Conservation (phyloP, 2,888 invertebrate species). For the Sialis lutaria region DNA sequence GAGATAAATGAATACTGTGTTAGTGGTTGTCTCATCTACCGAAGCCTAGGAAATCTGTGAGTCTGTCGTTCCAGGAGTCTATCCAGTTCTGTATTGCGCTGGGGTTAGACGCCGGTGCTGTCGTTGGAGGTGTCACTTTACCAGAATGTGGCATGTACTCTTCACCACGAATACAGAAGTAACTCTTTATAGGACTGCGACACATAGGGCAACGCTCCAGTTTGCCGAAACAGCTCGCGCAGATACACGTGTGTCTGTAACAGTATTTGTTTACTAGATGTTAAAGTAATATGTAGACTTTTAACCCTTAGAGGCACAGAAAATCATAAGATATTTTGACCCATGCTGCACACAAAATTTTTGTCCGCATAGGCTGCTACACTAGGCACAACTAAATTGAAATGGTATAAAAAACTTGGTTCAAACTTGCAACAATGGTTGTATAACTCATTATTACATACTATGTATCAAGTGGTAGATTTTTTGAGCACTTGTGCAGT, state of each 20-base stretch:
- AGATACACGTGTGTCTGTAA: constrained; percentile 62
- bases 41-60: constrained; percentile 59
- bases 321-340: constrained; percentile 1
- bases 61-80: constrained; percentile 49
- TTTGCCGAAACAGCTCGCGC: constrained; percentile 62
- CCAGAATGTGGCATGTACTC: constrained; percentile 40
- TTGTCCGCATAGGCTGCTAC: background rate
- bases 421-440: too few species aligned
- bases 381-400: too few species aligned
- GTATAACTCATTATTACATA: too few species aligned
- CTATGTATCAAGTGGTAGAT: too few species aligned
- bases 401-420: too few species aligned
- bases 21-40: constrained; percentile 24
- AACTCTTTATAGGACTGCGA: constrained; percentile 63
- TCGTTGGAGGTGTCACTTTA: constrained; percentile 18
- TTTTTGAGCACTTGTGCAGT: too few species aligned
- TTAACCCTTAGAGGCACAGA: too few species aligned
- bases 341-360: background rate
- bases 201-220: constrained; percentile 78
- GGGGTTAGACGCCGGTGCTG: constrained; percentile 25
- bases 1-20: background rate
- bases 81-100: constrained; percentile 26
- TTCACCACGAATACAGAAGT: constrained; percentile 66
- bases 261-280: too few species aligned
- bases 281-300: too few species aligned